Evolutionary conservation across 2,888 invertebrate genomes (phyloP), one percentile per base, ranked within the genome.

Genomic region (Stegophylla sp.): DNA sequence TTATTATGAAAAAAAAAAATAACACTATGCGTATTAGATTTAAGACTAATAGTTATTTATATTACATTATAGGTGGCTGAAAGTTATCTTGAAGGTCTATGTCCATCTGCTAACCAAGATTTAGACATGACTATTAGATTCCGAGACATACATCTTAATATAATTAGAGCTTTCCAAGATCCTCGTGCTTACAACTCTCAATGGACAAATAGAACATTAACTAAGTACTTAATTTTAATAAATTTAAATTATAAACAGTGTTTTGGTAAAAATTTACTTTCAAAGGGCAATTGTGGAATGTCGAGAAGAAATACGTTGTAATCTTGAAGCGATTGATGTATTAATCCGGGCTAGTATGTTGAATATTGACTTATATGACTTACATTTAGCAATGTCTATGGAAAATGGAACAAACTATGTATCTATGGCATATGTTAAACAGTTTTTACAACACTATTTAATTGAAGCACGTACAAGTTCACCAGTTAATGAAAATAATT

Each of bases 361-460:
- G 45, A 94, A 93, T 86, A 87, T 96, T 84, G 91, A 90, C n/a
- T 93, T 92, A 86, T 85, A 85, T 85, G 97, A 97, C 87, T 86
- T 93, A 75, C 91, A 93, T 71, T 87, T 97, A 45, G 93, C 95
- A 0, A 92, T 93, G 84, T 90, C 92, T 83, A 93, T 98, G 91
- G 97, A 97, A 84, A 92, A 91, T 86, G 96, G 94, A 0, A 91
- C 90, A 85, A 93, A 92, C 86, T 90, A 88, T 84, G 89, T 94
- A 87, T 95, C 94, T 0, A 92, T 96, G 0, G 91, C 91, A 9
- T 96, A 97, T 86, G 94, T 95, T n/a, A 97, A 96, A 91, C 95
- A 96, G 85, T 88, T 98, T 26, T 92, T 97, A 1, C 96, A 94
- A 86, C 88, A 94, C 82, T 94, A 96, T 85, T 89, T 96, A 28